Conservation (phyloP, 2,797 vertebrate genomes). For the Columba guinea region DNA sequence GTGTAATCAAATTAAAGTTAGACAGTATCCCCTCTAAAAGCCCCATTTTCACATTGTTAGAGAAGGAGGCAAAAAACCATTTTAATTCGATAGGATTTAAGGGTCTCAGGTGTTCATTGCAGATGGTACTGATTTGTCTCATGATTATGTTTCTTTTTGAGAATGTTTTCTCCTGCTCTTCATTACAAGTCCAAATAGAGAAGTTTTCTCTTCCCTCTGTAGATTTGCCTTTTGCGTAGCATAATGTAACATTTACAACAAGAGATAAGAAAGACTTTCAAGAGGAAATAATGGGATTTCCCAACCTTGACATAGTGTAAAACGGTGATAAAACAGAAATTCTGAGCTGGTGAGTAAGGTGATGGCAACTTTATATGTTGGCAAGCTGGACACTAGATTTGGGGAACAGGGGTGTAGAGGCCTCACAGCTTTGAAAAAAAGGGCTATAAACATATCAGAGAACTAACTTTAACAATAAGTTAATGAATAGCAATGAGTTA, state of each 20-base stretch:
- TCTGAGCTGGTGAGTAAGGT: not conserved
- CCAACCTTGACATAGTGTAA: not conserved
- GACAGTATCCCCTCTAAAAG: not conserved
- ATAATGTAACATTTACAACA: slow-evolving; percentile 29
- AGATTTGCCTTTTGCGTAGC: slow-evolving; percentile 27
- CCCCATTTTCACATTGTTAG: slow-evolving; percentile 5
- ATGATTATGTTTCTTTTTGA: slow-evolving; percentile 56
- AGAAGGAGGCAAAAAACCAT: not conserved
- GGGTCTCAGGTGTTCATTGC: slow-evolving; percentile 50
- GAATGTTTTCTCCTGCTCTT: slow-evolving; percentile 22
- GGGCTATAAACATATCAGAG: not conserved
- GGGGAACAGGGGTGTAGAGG: not conserved
- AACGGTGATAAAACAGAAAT: not conserved
- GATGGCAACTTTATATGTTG: not conserved
- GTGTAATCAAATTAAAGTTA: slow-evolving; percentile 28
- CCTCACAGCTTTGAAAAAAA: not conserved
- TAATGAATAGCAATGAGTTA: not conserved
- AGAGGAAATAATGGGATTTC: slow-evolving; percentile 37
- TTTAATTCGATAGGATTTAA: slow-evolving; percentile 34
- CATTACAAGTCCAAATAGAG: slow-evolving; percentile 43
- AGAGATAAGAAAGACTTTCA: slow-evolving; percentile 29
- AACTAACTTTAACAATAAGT: not conserved
- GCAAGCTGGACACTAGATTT: not conserved
- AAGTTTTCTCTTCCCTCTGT: slow-evolving; percentile 54
- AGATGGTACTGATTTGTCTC: slow-evolving; percentile 23